Conservation (phyloP, 2,888 invertebrate species). For the Pollenia griseotomentosa region DNA sequence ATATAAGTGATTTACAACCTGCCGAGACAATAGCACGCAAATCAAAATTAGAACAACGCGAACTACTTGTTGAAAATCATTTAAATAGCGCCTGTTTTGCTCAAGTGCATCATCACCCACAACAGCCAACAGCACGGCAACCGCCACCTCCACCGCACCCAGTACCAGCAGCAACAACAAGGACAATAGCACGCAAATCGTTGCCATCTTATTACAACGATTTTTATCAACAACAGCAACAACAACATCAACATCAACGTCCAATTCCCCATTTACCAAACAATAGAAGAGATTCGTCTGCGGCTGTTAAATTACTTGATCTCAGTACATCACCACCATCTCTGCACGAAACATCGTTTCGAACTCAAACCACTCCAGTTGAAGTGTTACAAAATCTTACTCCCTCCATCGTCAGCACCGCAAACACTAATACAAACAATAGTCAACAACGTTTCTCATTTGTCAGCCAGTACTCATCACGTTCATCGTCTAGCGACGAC, state of each 20-base stretch:
- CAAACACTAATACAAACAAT: conserved; percentile 19
- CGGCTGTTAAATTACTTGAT: conserved; percentile 76
- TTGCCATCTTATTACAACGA: conserved; percentile 70
- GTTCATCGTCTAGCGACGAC: conserved; percentile 78
- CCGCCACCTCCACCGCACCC: conserved; percentile 48
- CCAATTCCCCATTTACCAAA: conserved; percentile 50
- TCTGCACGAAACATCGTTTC: conserved; percentile 53
- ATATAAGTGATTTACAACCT: conserved; percentile 55
- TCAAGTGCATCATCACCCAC: conserved; percentile 73
- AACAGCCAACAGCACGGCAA: conserved; percentile 72
- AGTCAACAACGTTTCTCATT: conserved; percentile 68
- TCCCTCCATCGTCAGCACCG: conserved; percentile 7
- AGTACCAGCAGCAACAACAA: conserved; percentile 72
- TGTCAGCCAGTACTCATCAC: conserved; percentile 75
- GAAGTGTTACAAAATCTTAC: conserved; percentile 55
- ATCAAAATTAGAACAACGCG: conserved; percentile 78
- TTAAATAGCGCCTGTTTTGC: conserved; percentile 78
- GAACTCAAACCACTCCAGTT: conserved; percentile 33
- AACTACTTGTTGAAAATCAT: conserved; percentile 80
- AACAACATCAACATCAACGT: conserved; percentile 53
- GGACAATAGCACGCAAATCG: conserved; percentile 63
- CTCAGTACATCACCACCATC: conserved; percentile 75
- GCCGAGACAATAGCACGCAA: conserved; percentile 62
- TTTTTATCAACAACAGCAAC: conserved; percentile 56
- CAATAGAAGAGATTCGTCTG: conserved; percentile 72